Percentiles rank a stretch among this genome's conserved stretches.
These are phyloP conservation scores for Eretmocerus hayati DNA, from an alignment of 2,888 invertebrate species.

Conservation along the genomic window DNA sequence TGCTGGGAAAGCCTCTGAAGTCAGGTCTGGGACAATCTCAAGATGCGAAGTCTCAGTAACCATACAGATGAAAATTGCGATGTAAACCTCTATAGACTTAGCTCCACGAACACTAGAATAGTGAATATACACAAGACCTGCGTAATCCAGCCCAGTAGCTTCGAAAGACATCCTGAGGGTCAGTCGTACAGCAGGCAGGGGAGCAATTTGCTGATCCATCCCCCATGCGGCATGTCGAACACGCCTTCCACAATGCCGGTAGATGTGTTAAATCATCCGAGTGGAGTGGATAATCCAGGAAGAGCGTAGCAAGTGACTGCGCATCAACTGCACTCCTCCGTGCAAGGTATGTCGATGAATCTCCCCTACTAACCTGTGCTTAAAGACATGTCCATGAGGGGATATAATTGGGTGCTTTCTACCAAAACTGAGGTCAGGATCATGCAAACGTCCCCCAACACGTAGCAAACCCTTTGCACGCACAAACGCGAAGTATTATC, in stretches of 20 bases:
- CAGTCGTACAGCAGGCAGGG: not conserved
- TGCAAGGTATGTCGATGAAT: no score
- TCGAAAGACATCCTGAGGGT: not conserved
- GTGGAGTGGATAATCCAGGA: not conserved
- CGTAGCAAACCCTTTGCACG: not conserved
- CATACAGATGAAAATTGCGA: slow-evolving; percentile 1
- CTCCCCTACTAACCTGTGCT: not conserved
- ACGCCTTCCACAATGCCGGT: not conserved
- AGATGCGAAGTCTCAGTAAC: not conserved
- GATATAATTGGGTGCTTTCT: no score
- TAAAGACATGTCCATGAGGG: not conserved
- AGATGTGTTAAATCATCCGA: not conserved
- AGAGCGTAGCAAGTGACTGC: not conserved
- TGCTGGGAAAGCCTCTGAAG: not conserved
- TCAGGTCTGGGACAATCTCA: not conserved
- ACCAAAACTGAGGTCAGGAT: not conserved
- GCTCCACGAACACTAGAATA: not conserved
- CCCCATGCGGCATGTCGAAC: not conserved
- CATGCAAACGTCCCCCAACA: not conserved
- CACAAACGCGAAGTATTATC: not conserved
- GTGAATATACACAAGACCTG: not conserved
- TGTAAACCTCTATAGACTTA: not conserved
- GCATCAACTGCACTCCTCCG: no score
- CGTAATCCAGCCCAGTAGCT: not conserved
- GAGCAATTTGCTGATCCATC: not conserved